A percentile compares a stretch with the other conserved stretches of the same genome.
phyloP scores from a whole-genome alignment of 2,113 vertebrate species.

The Alligator mississippiensis region DNA sequence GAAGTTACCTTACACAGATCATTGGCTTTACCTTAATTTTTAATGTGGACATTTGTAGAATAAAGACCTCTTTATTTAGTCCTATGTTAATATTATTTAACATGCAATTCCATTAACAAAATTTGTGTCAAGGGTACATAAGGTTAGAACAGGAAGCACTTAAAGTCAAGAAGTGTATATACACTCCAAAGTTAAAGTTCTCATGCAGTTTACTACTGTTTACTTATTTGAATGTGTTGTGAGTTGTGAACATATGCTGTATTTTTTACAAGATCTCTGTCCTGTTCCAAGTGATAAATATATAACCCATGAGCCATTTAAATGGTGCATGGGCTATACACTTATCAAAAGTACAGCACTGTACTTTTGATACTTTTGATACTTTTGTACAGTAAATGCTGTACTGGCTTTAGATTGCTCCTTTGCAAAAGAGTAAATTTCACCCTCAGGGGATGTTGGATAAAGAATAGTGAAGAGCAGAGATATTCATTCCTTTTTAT shows the following conservation, averaged over 20 bases:
- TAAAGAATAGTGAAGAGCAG: background rate
- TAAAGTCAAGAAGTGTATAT: background rate
- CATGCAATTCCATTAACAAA: background rate
- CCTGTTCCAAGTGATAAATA: background rate
- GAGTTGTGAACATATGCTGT: background rate
- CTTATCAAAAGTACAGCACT: no score
- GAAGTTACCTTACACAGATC: conserved; percentile 7
- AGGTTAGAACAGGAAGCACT: conserved; percentile 2
- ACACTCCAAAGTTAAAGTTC: background rate
- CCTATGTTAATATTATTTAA: background rate
- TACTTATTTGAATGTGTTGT: background rate
- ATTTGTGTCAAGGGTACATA: background rate
- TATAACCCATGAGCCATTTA: background rate
- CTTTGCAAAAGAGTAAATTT: background rate
- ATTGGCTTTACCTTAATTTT: conserved; percentile 20
- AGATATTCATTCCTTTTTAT: background rate
- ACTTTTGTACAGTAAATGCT: background rate
- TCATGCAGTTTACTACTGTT: background rate
- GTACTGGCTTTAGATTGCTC: background rate
- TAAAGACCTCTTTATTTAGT: conserved; percentile 11
- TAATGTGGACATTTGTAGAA: background rate
- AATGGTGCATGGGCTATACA: background rate
- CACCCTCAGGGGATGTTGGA: background rate
- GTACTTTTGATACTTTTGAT: no score
- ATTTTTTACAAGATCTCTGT: background rate